Evolutionary conservation across 2,888 invertebrate genomes (phyloP), one percentile per base, ranked within the genome.

Genomic region (Thereva unica): DNA sequence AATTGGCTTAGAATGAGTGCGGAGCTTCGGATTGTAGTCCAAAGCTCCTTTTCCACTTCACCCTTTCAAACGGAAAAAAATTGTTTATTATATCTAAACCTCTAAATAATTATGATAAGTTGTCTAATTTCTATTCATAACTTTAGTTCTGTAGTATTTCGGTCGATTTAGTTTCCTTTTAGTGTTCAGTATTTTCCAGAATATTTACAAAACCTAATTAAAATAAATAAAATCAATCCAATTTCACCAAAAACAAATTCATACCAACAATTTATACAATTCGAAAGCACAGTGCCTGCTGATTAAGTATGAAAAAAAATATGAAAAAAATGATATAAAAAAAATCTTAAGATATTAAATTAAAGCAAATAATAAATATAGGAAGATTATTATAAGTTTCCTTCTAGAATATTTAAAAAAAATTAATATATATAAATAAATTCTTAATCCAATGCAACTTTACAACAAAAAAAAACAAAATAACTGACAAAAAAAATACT

Each of bases 211-310:
- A n/a, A 10, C 9, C 10, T 47, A 47, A n/a, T 34, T 34, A 34
- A 23, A 50, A 1, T 50, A 50, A 34, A 34, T 23, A 23, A 23
- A 23, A 23, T 23, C 23, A 23, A 23, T 23, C 23, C 23, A 1
- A 23, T 2, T 23, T 23, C 2, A 23, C 23, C 23, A 23, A 23
- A 23, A 23, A 38, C 47, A 59, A 59, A 47, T 57, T 59, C 47
- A 35, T 47, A 45, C 37, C 45, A 59, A 7, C 7, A 10, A 37
- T 10, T 47, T 47, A 41, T 41, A 37, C 45, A 47, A 35, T 59
- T 59, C 47, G 57, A 59, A 47, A 47, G 57, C 57, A 59, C 38
- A 59, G 57, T 59, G 57, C 57, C 57, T 59, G 57, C 57, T 59
- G 57, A 59, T 45, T 59, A 47, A 37, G 35, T 47, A 56, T 38